Percentiles rank a stretch among this genome's conserved stretches.
phyloP scores from a whole-genome alignment of 2,797 vertebrate genomes.

The Ciconia nigra region DNA sequence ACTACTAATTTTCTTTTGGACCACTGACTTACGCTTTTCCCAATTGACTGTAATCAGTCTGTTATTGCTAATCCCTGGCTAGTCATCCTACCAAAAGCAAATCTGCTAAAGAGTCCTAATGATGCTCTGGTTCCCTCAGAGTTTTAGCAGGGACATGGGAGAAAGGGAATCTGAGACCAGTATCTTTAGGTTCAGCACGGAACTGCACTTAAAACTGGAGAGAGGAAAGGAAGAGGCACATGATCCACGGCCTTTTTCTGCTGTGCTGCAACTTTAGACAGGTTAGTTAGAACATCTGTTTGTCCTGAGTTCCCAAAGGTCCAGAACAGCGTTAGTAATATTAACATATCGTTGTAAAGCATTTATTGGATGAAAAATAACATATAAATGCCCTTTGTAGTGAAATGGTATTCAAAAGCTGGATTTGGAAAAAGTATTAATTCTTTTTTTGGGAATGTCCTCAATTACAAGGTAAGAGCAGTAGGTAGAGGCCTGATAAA shows the following conservation, averaged over 20 bases:
- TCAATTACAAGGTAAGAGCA: not conserved
- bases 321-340: not conserved
- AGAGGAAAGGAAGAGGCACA: not conserved
- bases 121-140: not conserved
- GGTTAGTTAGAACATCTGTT: not conserved
- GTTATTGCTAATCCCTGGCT: not conserved
- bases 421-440: not conserved
- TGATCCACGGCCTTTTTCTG: rapidly evolving
- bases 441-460: not conserved
- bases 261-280: not conserved
- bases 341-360: not conserved
- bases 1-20: not conserved
- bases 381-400: not conserved
- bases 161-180: not conserved
- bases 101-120: not conserved
- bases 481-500: not conserved
- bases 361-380: not conserved
- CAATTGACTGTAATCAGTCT: not conserved
- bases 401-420: not conserved
- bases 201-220: not conserved
- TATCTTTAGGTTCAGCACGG: not conserved
- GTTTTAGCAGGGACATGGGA: not conserved
- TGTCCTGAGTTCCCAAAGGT: not conserved
- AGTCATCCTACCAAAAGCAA: not conserved
- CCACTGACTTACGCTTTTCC: not conserved